Conservation (phyloP, 2,113 vertebrate genomes). For the Calidris pugnax region DNA sequence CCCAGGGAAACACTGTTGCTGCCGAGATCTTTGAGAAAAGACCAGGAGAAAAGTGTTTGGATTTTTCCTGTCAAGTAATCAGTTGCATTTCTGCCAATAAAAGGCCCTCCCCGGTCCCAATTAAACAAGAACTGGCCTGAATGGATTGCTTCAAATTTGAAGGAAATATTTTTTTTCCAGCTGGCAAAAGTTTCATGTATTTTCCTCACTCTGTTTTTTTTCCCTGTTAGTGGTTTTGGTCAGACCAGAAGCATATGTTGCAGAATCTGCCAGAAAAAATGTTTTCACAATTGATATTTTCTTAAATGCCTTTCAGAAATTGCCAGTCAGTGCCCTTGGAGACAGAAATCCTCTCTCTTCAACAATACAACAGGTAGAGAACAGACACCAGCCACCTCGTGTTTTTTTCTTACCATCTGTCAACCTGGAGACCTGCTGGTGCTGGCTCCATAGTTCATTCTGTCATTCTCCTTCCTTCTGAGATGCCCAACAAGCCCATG, state of each 20-base stretch:
- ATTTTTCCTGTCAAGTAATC: slow-evolving; percentile 16
- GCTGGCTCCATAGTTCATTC: background rate
- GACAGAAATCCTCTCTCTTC: background rate
- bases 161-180: background rate
- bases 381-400: background rate
- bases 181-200: background rate
- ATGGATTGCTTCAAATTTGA: background rate
- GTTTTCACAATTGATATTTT: background rate
- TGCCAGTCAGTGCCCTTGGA: background rate
- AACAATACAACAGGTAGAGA: background rate
- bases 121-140: background rate
- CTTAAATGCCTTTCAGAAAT: background rate
- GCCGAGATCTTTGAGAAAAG: background rate
- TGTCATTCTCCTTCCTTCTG: background rate
- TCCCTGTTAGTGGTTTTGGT: background rate
- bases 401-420: background rate
- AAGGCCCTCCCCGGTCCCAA: background rate
- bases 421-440: background rate
- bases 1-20: background rate
- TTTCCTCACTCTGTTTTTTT: background rate
- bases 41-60: background rate
- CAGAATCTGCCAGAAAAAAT: slow-evolving; percentile 22
- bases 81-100: background rate
- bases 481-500: background rate
- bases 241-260: background rate